Percentiles rank a stretch among this genome's conserved stretches.
Conservation (phyloP, 37 sponge, comb jelly and placozoan species). For the Hormiphora californensis region DNA sequence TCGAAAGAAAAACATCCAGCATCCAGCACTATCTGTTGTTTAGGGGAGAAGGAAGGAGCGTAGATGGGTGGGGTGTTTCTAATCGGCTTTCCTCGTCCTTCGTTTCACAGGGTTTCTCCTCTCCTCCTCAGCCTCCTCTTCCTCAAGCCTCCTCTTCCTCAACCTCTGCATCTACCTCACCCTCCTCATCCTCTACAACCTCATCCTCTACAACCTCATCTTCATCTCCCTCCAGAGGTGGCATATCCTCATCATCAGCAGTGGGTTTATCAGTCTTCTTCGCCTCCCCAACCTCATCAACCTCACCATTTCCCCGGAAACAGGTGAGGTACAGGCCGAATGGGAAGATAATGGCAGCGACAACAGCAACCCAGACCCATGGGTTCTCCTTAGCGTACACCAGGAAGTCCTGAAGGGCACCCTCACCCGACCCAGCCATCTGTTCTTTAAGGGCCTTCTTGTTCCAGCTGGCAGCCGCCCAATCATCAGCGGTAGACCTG, state of each 20-base stretch:
- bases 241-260: neutral
- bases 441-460: slow-evolving; percentile 23
- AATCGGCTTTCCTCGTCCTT: slow-evolving; percentile 27
- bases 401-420: slow-evolving; percentile 63
- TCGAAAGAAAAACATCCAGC: too few relatives aligned
- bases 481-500: slow-evolving; percentile 68
- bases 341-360: slow-evolving; percentile 70
- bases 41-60: too few relatives aligned
- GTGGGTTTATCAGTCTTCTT: too few relatives aligned
- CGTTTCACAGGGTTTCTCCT: neutral
- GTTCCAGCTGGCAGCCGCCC: slow-evolving; percentile 70
- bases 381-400: slow-evolving; percentile 79
- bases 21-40: too few relatives aligned
- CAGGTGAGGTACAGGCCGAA: slow-evolving; percentile 59
- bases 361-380: slow-evolving; percentile 86
- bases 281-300: neutral
- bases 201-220: neutral
- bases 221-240: neutral
- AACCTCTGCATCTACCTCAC: neutral
- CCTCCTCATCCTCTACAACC: neutral
- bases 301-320: neutral
- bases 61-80: too few relatives aligned
- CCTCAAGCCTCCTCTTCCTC: neutral
- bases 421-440: slow-evolving; percentile 50
- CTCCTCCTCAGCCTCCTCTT: neutral